phyloP scores from a whole-genome alignment of 2,888 invertebrate genomes.

The Tenthredo scrophulariae region DNA sequence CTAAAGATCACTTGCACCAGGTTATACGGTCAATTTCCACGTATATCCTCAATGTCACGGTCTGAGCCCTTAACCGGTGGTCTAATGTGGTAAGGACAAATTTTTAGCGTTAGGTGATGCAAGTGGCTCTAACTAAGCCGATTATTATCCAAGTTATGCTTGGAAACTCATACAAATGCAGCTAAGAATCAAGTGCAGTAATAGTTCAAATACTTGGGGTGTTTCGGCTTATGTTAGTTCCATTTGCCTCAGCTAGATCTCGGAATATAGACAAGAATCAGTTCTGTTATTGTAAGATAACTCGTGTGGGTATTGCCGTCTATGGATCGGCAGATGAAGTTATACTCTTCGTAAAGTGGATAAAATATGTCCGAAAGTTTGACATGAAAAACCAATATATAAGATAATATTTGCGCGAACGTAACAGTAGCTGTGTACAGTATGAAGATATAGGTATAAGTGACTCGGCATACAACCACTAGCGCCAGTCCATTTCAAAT shows the following conservation, averaged over 20 bases:
- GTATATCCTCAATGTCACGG: not conserved
- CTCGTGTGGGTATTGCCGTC: not conserved
- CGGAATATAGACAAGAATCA: not conserved
- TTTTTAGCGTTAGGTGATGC: not conserved
- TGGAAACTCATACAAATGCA: not conserved
- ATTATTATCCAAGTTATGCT: conserved; percentile 3
- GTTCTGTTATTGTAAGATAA: not conserved
- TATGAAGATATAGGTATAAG: conserved; percentile 17
- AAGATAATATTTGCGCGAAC: conserved; percentile 27
- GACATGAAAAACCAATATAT: conserved; percentile 7
- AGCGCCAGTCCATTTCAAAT: conserved; percentile 32
- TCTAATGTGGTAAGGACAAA: not conserved
- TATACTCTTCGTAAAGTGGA: not conserved
- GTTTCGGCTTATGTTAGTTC: not conserved
- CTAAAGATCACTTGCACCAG: not conserved
- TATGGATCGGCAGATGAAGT: not conserved
- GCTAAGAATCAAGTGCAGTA: not conserved
- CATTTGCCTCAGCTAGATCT: not conserved
- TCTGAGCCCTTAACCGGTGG: not conserved
- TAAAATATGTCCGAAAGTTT: not conserved
- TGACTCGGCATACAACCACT: conserved; percentile 12
- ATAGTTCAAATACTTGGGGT: not conserved
- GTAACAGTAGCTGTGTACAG: conserved; percentile 29
- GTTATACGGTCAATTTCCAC: not conserved
- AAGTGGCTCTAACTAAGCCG: conserved; percentile 2